These are phyloP conservation scores for Sclerurus mexicanus DNA, from an alignment of 2,113 vertebrate species.

Conservation along the genomic window DNA sequence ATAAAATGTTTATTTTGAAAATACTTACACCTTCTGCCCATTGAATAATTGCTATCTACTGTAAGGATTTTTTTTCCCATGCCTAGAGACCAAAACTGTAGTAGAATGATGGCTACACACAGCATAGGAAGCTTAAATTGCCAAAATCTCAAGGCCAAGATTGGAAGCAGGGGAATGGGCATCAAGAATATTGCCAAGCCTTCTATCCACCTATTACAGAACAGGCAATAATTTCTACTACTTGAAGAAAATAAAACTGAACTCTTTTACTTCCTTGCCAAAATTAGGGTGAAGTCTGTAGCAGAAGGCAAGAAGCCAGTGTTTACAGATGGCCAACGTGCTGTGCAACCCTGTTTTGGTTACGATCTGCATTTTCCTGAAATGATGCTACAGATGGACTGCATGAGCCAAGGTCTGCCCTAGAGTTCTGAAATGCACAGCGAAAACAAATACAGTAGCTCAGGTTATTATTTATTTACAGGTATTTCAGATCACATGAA, in stretches of 20 bases:
- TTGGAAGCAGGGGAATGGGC: not conserved
- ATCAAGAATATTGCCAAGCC: constrained; percentile 21
- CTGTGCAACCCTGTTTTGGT: not conserved
- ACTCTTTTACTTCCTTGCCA: constrained; percentile 29
- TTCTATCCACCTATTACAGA: constrained; percentile 22
- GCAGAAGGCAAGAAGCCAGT: constrained; percentile 35
- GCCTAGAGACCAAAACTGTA: not conserved
- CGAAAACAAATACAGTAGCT: not conserved
- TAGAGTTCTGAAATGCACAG: not conserved
- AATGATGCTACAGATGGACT: not conserved
- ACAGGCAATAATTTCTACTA: constrained; percentile 37
- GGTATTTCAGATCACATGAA: not conserved
- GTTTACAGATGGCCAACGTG: constrained; percentile 1
- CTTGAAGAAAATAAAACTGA: constrained; percentile 21
- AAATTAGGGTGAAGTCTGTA: not conserved
- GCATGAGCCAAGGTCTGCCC: not conserved
- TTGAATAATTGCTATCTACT: not conserved
- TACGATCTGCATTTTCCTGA: not conserved
- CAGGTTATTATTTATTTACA: not conserved
- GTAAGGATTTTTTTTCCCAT: not conserved
- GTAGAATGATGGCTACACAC: not conserved
- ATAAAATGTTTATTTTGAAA: not conserved
- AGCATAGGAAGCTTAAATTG: not conserved
- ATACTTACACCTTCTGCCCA: not conserved
- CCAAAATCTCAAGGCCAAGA: constrained; percentile 16